These are phyloP conservation scores for Euplexia lucipara DNA, from an alignment of 2,888 invertebrate genomes.

Conservation along the genomic window DNA sequence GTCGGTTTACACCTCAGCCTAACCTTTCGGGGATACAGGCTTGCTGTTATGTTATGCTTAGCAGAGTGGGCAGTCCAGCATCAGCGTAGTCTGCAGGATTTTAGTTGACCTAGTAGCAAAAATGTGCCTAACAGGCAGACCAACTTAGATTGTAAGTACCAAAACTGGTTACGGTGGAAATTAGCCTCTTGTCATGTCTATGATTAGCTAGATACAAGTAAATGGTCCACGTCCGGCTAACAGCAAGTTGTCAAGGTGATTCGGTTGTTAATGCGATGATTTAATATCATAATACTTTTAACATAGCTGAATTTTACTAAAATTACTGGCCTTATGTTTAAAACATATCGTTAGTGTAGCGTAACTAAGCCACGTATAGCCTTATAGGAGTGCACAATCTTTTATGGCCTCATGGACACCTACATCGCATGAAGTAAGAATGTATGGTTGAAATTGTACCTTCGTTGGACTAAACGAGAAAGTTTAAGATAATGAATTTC, in stretches of 20 bases:
- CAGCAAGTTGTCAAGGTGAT: slow-evolving; percentile 56
- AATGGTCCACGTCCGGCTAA: slow-evolving; percentile 55
- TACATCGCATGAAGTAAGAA: slow-evolving; percentile 2
- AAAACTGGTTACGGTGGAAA: slow-evolving; percentile 23
- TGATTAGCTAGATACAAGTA: slow-evolving; percentile 40
- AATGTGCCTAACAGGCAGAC: neutral
- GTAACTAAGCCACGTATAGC: slow-evolving; percentile 27
- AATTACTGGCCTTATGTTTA: slow-evolving; percentile 44
- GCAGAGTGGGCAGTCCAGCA: too few species aligned
- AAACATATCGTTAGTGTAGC: slow-evolving; percentile 31
- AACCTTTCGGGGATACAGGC: too few species aligned
- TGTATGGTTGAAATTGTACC: neutral
- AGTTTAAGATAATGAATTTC: neutral
- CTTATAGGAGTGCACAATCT: slow-evolving; percentile 13
- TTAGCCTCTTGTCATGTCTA: slow-evolving; percentile 30
- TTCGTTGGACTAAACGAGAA: neutral
- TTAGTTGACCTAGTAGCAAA: neutral
- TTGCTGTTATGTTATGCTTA: too few species aligned
- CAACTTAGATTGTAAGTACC: neutral
- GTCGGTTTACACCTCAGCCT: too few species aligned
- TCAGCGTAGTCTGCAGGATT: neutral
- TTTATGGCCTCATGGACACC: slow-evolving; percentile 5
- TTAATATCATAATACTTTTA: slow-evolving; percentile 51
- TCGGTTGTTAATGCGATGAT: slow-evolving; percentile 48
- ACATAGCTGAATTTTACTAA: slow-evolving; percentile 43